Base-by-base conservation (phyloP, 2,888 invertebrate genomes). In the Cyclophora albipunctata region DNA sequence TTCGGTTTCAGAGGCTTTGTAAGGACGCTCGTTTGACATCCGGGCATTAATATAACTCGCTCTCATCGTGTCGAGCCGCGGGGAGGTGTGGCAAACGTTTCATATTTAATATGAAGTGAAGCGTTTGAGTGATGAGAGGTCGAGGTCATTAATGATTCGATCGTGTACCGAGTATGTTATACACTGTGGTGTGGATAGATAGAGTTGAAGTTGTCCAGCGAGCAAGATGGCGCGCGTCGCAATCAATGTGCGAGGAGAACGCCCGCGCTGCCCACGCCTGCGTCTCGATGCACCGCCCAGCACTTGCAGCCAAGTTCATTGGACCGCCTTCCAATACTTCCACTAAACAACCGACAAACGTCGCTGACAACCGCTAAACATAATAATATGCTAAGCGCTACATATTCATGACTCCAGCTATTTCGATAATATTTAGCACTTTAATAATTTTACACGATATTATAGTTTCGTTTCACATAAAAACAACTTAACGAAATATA, bases 181-280 rank as follows among this genome's bases (percentile, higher is more conserved):
- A 20, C 20, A 20, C 20, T 20, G 2, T 20, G 20, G 20, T 20
- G 20, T 20, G 20, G 20, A 20, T 57, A 64, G 71, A 71, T 73
- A 69, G 69, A 68, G 67, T 61, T 64, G 71, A 71, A 74, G 75
- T 65, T 73, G 74, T 73, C 75, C 73, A 66, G 69, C 68, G 57
- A 68, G 69, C 83, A 86, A 86, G 81, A 87, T 87, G 87, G 87
- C 87, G 85, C 71, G 87, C 87, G 85, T 71, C 84, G 72, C 75
- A 66, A 84, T 84, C 85, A 81, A 85, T 84, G 76, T 73, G 73
- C 71, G 66, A 59, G 63, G 71, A 78, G 75, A 69, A 83, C 86
- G 82, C 86, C 84, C 84, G 75, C 74, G 73, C 66, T 67, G 69
- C 78, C 79, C 81, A 84, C 86, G 84, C 84, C 77, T 81, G 83